Base-by-base conservation (phyloP, 2,888 invertebrate species). In the Drymonia ruficornis region DNA sequence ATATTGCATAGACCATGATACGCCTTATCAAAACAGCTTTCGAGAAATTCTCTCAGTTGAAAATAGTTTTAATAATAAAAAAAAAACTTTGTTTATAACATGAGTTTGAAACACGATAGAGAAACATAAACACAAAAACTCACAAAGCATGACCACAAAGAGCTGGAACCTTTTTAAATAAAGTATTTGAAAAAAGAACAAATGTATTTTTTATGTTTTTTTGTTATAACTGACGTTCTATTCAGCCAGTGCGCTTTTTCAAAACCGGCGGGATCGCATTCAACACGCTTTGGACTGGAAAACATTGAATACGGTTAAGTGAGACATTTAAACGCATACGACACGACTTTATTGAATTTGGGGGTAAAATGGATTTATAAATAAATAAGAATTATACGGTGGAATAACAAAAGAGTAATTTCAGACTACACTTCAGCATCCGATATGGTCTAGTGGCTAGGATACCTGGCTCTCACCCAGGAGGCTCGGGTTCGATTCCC, bases 391-490 rank as follows among this genome's bases (percentile, higher is more conserved):
- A n/a, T n/a, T n/a, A n/a, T n/a, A n/a, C n/a, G n/a, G n/a, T n/a
- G n/a, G n/a, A n/a, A n/a, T n/a, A n/a, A n/a, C 8, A 28, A 2
- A 28, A 28, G 7, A 28, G 28, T 31, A 31, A 31, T 31, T 31
- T 31, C 11, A 8, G 31, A 11, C 2, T 0, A 9, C 2, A 31
- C 2, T 31, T 11, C 11, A 31, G 11, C 0, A 78, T 77, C 75
- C 69, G 75, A 74, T 93, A 93, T 93, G 93, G 93, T 94, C 94
- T 94, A 94, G 94, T 94, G 94, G 94, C 93, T 94, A 94, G 94
- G 94, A 94, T 94, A 94, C 93, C 94, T 94, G 94, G 94, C 94
- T 94, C 93, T 94, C 94, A 94, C 93, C 94, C 94, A 94, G 94
- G 94, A 91, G 91, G 91, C 90, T 88, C 93, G 93, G 93, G 91